Conservation (phyloP, 2,113 vertebrate species). For the Sporophila hypoxantha region DNA sequence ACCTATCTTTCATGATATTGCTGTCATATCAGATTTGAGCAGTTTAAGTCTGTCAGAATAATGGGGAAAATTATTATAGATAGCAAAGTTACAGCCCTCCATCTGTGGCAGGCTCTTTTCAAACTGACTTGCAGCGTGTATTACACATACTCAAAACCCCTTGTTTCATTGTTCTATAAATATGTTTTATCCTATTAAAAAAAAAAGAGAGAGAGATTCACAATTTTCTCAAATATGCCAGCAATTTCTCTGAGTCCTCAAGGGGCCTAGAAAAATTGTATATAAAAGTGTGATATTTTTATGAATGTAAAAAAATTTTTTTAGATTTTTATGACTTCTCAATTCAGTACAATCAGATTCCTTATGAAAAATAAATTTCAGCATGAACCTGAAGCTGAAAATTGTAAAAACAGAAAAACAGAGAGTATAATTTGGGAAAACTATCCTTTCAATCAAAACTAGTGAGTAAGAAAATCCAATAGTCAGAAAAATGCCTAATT, state of each 20-base stretch:
- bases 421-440: neutral
- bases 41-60: conserved; percentile 5
- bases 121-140: neutral
- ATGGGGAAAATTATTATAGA: neutral
- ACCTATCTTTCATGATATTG: neutral
- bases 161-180: neutral
- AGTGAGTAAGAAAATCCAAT: neutral
- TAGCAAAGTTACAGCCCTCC: neutral
- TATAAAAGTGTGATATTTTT: neutral
- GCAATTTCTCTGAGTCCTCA: neutral
- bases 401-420: neutral
- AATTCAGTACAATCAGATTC: neutral
- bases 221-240: neutral
- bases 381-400: neutral
- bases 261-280: neutral
- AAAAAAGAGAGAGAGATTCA: neutral
- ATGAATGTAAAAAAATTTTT: neutral
- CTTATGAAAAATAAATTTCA: neutral
- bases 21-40: neutral
- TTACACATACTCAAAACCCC: neutral
- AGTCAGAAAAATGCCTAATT: neutral
- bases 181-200: neutral
- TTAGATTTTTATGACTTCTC: neutral
- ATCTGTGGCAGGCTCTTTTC: neutral
- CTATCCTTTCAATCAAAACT: neutral